Evolutionary conservation across 1,140 invertebrate genomes (phyloP).

Genomic region (Lithobius niger): DNA sequence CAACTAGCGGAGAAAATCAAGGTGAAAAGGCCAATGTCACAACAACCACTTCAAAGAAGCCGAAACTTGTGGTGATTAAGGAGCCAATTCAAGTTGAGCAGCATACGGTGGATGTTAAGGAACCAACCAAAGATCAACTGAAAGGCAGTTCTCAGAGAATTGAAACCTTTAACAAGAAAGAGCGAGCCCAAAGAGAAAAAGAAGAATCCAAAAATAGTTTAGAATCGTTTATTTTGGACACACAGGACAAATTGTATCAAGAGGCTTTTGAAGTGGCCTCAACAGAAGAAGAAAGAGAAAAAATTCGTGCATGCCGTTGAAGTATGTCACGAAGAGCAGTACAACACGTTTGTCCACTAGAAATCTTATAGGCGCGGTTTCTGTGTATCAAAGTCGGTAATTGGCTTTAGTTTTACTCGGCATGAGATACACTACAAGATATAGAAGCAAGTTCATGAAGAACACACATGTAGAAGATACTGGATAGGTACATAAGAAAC

Average conservation of each 20-base stretch:
- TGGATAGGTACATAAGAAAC: too few species aligned
- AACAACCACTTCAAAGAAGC: too few species aligned
- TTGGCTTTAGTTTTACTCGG: too few species aligned
- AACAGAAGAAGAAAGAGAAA: slow-evolving; percentile 57
- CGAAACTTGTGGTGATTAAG: slow-evolving; percentile 61
- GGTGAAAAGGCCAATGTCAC: too few species aligned
- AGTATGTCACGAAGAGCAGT: too few species aligned
- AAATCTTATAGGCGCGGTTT: too few species aligned
- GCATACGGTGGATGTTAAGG: slow-evolving; percentile 44
- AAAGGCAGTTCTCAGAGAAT: slow-evolving; percentile 41
- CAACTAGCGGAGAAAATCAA: too few species aligned
- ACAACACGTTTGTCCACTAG: too few species aligned
- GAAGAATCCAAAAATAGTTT: slow-evolving; percentile 48
- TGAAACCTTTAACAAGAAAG: slow-evolving; percentile 21
- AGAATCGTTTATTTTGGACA: slow-evolving; percentile 41
- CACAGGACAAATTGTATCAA: slow-evolving; percentile 35
- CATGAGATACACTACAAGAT: too few species aligned
- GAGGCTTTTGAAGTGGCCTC: slow-evolving; percentile 36
- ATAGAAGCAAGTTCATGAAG: too few species aligned
- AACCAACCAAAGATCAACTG: slow-evolving; percentile 47
- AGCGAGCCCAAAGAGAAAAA: slow-evolving; percentile 46
- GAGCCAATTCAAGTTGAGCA: slow-evolving; percentile 53
- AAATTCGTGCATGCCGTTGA: slow-evolving; percentile 55
- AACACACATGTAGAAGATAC: too few species aligned
- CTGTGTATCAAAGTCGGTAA: too few species aligned